Base-by-base conservation (phyloP, 1,140 invertebrate genomes). In the Drosophila rufa region DNA sequence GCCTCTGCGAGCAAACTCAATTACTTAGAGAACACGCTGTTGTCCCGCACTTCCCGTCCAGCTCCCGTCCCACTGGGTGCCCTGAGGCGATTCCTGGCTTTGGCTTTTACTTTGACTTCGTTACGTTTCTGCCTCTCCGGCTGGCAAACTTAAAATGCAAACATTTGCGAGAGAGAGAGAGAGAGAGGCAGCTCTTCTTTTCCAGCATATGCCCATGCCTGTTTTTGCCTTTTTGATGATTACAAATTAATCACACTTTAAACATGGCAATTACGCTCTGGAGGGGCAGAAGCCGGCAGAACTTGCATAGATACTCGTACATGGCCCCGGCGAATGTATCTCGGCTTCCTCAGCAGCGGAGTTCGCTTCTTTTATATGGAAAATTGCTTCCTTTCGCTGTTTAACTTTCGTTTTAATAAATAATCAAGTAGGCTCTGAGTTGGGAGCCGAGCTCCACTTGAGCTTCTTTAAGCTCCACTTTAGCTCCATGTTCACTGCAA, bases 181-280 rank as follows among this genome's bases (percentile, higher is more conserved):
- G 22, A 11, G 60, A 22, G 57, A n/a, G n/a, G n/a, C n/a, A n/a
- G 33, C 62, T 59, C 62, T 64, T 79, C 22, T 67, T 33, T 75
- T 50, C 47, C 47, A 55, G 48, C 47, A 46, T 75, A 46, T 75
- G 60, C 47, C 60, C 56, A 65, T 61, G 62, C 69, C 62, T 51
- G 67, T 73, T 73, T 83, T 83, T 87, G 83, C 84, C 84, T 89
- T 83, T 79, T 84, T 87, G 84, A 90, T 90, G 86, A 90, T 90
- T 91, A 91, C 86, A 90, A 90, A 90, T 90, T 90, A 90, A 90
- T 90, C 86, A 90, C 86, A 90, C 86, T 90, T 90, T 90, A 90
- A 90, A 90, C 86, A 90, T 90, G 86, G 82, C 86, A 90, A 90
- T 90, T 90, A 90, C 86, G 82, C 73, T 60, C 64, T 64, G 80